These are phyloP conservation scores for Gadus chalcogrammus DNA, from an alignment of 2,113 vertebrate genomes.

Conservation along the genomic window DNA sequence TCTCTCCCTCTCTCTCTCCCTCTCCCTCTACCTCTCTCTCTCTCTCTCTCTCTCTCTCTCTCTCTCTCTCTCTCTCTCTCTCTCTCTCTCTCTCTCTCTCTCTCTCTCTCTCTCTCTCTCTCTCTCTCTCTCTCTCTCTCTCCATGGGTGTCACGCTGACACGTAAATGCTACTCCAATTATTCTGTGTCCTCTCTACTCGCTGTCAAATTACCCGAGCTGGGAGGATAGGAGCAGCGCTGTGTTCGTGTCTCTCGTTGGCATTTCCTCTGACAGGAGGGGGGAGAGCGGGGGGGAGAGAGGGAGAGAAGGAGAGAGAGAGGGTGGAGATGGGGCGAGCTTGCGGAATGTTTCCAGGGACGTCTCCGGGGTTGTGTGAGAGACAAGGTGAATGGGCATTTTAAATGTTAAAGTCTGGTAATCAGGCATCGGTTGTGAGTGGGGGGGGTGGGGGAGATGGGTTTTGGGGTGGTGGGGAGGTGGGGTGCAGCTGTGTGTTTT, in stretches of 20 bases:
- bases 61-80: too few species aligned
- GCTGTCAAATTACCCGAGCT: slow-evolving; percentile 63
- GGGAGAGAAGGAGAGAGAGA: slow-evolving; percentile 8
- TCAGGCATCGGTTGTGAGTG: slow-evolving; percentile 46
- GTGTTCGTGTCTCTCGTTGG: slow-evolving; percentile 53
- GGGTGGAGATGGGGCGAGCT: background rate
- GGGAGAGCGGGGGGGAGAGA: slow-evolving; percentile 17
- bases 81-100: too few species aligned
- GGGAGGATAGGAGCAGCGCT: slow-evolving; percentile 42
- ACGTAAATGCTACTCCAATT: slow-evolving; percentile 70
- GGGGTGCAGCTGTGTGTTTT: background rate
- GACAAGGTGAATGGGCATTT: slow-evolving; percentile 53
- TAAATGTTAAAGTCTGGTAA: slow-evolving; percentile 58
- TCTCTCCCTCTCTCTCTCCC: too few species aligned
- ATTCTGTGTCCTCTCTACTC: slow-evolving; percentile 55
- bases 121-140: background rate
- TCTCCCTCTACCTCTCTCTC: too few species aligned
- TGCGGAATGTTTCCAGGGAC: background rate
- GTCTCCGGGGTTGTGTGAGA: background rate
- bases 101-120: too few species aligned
- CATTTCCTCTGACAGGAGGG: slow-evolving; percentile 58
- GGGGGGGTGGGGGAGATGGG: background rate
- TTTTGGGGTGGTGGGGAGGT: slow-evolving; percentile 1
- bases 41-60: too few species aligned
- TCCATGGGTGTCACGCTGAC: slow-evolving; percentile 55